Evolutionary conservation across 2,797 vertebrate genomes (phyloP), one percentile per base, ranked within the genome.

Genomic region (Thamnophis elegans): DNA sequence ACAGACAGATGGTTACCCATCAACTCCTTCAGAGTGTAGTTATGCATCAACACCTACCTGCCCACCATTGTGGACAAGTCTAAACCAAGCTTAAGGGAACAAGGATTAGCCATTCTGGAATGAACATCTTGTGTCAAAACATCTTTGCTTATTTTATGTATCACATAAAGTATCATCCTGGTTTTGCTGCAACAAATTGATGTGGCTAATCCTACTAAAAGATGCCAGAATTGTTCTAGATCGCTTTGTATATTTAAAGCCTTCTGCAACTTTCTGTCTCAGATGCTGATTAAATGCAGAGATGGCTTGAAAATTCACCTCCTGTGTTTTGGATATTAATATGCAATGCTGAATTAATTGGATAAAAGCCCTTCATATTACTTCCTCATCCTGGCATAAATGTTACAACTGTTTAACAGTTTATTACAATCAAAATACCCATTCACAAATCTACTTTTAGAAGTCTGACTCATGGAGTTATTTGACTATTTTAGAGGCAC

Each of bases 301-400:
- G 93, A 94, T 92, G 56, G 14, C 93, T 93, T 85, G 90, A 85
- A 94, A 47, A 58, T 93, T 55, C 12, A 94, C 13, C 68, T 73
- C 51, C 51, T 54, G 25, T 14, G 53, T 85, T 73, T 18, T n/a
- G 68, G 68, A 18, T 18, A 73, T 36, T 9, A 73, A 73, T 73
- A 8, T 36, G 7, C 68, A 73, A 36, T 73, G 32, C 68, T 36
- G 68, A 73, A 73, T 73, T 73, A 73, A 20, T n/a, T 32, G n/a
- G 28, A 73, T 36, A 36, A 73, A 73, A 73, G 7, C 16, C 18
- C 14, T 68, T 68, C 11, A 8, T 73, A 73, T 73, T 32, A 18
- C 68, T 73, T 36, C 68, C 2, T 36, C 6, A 18, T 73, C 68
- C 32, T 68, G 65, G 6, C n/a, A 73, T 73, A 36, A 73, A 73